A percentile compares a stretch with the other conserved stretches of the same genome.
Evolutionary conservation across 2,888 invertebrate species (phyloP).

Genomic region (Blomia tropicalis): DNA sequence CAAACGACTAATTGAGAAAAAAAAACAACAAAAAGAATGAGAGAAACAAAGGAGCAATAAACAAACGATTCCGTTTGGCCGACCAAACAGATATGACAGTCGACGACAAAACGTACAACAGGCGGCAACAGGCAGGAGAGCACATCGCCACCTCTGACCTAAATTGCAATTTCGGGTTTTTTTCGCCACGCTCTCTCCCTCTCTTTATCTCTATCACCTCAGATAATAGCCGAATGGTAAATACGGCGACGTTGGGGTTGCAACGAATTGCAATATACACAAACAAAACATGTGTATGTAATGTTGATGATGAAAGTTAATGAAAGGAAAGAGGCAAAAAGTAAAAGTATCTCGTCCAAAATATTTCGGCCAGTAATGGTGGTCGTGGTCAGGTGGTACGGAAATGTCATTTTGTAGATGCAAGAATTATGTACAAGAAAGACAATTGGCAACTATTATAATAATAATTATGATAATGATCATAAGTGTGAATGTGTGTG

Average conservation of each 20-base stretch:
- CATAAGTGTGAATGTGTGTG: too few relatives aligned
- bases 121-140: neutral
- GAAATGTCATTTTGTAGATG: too few relatives aligned
- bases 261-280: too few relatives aligned
- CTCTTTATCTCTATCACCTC: neutral
- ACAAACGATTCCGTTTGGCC: neutral
- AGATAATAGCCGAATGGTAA: too few relatives aligned
- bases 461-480: too few relatives aligned
- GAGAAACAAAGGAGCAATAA: neutral
- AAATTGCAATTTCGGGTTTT: conserved; percentile 9
- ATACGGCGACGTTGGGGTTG: too few relatives aligned
- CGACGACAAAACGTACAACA: neutral
- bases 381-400: too few relatives aligned
- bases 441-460: too few relatives aligned
- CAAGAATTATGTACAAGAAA: too few relatives aligned
- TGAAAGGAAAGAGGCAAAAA: neutral
- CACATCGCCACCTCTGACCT: conserved; percentile 14
- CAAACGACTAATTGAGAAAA: neutral
- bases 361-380: too few relatives aligned
- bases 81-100: neutral
- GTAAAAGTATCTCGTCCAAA: neutral
- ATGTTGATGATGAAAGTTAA: neutral
- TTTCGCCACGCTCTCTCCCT: neutral
- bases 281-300: too few relatives aligned
- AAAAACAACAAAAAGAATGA: neutral